Conservation (phyloP, 2,113 vertebrate species). For the Pristiophorus japonicus region DNA sequence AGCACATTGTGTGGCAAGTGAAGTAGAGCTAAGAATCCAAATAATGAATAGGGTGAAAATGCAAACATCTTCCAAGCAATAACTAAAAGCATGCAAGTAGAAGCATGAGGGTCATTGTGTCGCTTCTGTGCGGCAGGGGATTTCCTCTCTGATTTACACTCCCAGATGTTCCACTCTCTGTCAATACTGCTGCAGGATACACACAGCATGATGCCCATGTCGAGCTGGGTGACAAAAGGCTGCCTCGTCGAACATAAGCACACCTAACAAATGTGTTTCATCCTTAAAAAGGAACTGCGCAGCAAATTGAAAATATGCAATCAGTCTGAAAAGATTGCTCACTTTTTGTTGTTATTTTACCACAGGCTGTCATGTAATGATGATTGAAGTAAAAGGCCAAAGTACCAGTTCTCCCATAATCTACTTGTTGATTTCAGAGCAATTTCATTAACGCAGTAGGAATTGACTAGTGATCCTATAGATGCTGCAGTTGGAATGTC, state of each 20-base stretch:
- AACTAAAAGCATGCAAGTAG: neutral
- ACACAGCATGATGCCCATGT: neutral
- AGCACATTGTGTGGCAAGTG: neutral
- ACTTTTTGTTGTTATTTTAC: neutral
- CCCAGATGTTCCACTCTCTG: conserved; percentile 7
- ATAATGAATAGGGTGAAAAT: neutral
- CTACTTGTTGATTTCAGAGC: neutral
- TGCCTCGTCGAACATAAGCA: neutral
- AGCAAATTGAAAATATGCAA: neutral
- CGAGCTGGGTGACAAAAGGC: neutral
- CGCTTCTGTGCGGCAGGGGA: conserved; percentile 12
- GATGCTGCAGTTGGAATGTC: neutral
- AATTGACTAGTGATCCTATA: neutral
- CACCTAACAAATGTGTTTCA: neutral
- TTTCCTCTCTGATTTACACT: neutral
- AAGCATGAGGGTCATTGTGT: conserved; percentile 2
- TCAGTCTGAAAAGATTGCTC: neutral
- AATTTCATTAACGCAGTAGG: neutral
- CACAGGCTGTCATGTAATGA: neutral
- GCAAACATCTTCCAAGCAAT: neutral
- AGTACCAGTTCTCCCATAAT: neutral
- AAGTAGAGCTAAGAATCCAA: neutral
- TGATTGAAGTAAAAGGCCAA: neutral
- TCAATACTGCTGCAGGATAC: neutral
- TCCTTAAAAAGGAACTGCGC: neutral